Base-by-base conservation (phyloP, 2,888 invertebrate species). In the Pseudeuparius sepicola region DNA sequence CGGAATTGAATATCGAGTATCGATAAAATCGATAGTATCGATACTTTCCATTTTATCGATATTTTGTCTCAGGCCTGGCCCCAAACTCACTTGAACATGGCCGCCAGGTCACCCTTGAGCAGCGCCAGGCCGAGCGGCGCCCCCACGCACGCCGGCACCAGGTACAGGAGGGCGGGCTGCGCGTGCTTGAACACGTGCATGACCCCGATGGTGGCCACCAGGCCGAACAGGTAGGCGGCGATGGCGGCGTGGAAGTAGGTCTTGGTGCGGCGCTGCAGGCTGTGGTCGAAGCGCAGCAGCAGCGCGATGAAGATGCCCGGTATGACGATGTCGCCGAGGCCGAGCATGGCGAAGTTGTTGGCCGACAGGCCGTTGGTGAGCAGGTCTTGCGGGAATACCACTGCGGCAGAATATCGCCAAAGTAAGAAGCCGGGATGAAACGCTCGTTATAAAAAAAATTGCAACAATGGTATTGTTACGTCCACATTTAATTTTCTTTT, bases 151-250 rank as follows among this genome's bases (percentile, higher is more conserved):
- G 92, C 87, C 4, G 98, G 98, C 41, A 98, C 98, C 45, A 98
- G 70, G 65, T 98, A 98, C 51, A 98, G 67, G 38, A 98, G 71
- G 33, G 98, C 98, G 1, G 98, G 98, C 71, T 98, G 92, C 14
- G 96, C 96, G 67, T 94, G 96, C 63, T 93, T 90, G 67, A 93
- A 99, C 48, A 90, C 71, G 66, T 97, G 94, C 94, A 99, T 97
- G 40, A 99, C 88, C 49, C 88, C 75, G 62, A 98, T 94, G 2
- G 98, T 99, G 13, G 86, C 76, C 60, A 93, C 66, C 42, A 99
- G 68, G 2, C 98, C 98, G 53, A 89, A 62, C 52, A 96, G 80
- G 63, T 99, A 99, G 2, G 98, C 97, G 26, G 77, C 58, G 61
- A 97, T 85, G 3, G 94, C 88, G 3, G 87, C 77, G 56, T 82